Base-by-base conservation (phyloP, 92 coral and sea anemone species). In the Plumapathes pennacea region DNA sequence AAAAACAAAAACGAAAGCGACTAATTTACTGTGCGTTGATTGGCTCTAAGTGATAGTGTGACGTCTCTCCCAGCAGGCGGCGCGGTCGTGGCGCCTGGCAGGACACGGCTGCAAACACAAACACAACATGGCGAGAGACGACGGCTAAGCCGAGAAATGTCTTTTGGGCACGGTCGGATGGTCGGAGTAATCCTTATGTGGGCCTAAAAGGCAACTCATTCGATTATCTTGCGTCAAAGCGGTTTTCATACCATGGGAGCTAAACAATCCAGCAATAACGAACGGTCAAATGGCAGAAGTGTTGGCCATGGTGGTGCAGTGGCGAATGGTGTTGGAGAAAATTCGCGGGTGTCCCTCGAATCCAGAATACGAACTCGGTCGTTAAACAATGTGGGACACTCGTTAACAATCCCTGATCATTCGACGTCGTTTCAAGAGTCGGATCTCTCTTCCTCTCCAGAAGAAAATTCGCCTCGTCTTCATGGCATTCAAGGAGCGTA, bases 401-500 rank as follows among this genome's bases (percentile, higher is more conserved):
- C 89, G 32, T 61, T 77, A 45, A 57, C 96, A 5, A 87, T 87
- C 50, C 96, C 96, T 46, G 85, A 76, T 18, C 96, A 87, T 47
- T 62, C 79, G n/a, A 67, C 69, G 15, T 87, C 96, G 44, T 66
- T 83, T 43, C 96, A 85, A 53, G 96, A 77, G 71, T 87, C 96
- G 62, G 90, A 78, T 57, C 63, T 87, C 52, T 71, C 96, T 4
- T 84, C 96, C 2, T 80, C 90, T 5, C 78, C 89, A 8, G 96
- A 87, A 21, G 96, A 83, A 54, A 80, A 57, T 27, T 83, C 83
- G 21, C 85, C 96, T 2, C 67, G 64, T 5, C 71, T 82, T 13
- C 86, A 86, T 38, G 79, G 77, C 18, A 36, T 87, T 29, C 96
- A 87, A 69, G 86, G 89, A 38, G 90, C 96, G n/a, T 90, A 87